Evolutionary conservation across 2,888 invertebrate genomes (phyloP).

Genomic region (Plusia festucae): DNA sequence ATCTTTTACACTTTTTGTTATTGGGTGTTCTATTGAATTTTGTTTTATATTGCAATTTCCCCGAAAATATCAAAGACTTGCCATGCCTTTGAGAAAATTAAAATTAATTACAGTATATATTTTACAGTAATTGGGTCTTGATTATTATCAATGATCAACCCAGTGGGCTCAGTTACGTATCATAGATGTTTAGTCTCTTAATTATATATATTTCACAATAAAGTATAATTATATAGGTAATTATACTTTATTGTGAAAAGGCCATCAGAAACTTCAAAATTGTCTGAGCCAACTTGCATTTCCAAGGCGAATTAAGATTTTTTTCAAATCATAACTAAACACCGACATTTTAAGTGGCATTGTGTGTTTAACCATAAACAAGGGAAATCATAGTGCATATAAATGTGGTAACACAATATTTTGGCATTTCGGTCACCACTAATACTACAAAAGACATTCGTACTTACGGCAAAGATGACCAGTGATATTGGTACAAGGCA

Average conservation of each 20-base stretch:
- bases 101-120: not conserved
- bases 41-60: constrained; percentile 3
- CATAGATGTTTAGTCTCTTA: no score
- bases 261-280: no score
- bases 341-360: not conserved
- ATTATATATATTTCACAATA: no score
- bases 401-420: constrained; percentile 67
- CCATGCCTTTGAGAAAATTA: not conserved
- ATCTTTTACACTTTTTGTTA: no score
- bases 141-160: no score
- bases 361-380: not conserved
- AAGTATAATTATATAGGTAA: no score
- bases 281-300: no score
- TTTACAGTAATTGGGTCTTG: no score
- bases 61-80: not conserved
- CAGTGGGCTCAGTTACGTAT: no score
- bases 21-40: not conserved
- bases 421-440: constrained; percentile 71
- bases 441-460: constrained; percentile 48
- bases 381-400: constrained; percentile 31
- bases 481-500: constrained; percentile 50
- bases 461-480: constrained; percentile 40
- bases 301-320: not conserved
- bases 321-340: not conserved
- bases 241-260: no score